Percentiles rank a stretch among this genome's conserved stretches.
These are phyloP conservation scores for Apis florea DNA, from an alignment of 1,140 invertebrate species.

Conservation along the genomic window DNA sequence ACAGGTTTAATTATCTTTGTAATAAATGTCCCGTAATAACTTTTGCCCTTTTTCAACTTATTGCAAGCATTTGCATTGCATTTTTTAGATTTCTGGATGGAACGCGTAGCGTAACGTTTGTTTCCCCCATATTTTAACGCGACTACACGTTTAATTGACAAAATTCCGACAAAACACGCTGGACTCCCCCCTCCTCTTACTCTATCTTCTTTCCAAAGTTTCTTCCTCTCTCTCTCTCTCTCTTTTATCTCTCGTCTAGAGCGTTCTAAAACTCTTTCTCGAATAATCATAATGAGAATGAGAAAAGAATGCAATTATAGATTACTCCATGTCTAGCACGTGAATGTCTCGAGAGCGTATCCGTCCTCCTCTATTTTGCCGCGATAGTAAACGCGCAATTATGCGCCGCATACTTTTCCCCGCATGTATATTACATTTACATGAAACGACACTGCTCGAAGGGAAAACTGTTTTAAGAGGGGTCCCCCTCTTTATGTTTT, in stretches of 20 bases:
- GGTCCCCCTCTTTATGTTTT: background rate
- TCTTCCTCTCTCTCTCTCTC: background rate
- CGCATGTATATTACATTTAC: background rate
- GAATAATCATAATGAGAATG: too few species aligned
- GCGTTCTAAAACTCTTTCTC: too few species aligned
- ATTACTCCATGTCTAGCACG: background rate
- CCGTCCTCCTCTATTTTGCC: background rate
- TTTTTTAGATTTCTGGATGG: background rate
- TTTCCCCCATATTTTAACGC: background rate
- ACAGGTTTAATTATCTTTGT: background rate
- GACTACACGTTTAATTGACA: slow-evolving; percentile 12
- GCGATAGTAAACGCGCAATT: background rate
- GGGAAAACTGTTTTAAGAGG: slow-evolving; percentile 27
- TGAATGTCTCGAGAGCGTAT: too few species aligned
- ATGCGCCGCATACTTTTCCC: background rate
- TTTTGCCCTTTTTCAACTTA: background rate
- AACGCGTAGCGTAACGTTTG: slow-evolving; percentile 10
- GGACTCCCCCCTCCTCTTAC: background rate
- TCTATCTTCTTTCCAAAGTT: background rate
- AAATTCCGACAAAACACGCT: background rate
- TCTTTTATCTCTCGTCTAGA: too few species aligned
- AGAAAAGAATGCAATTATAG: background rate
- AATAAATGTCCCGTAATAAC: background rate
- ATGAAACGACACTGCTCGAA: slow-evolving; percentile 5
- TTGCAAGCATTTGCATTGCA: background rate